These are phyloP conservation scores for Microcaecilia unicolor DNA, from an alignment of 2,797 vertebrate species.

Conservation along the genomic window DNA sequence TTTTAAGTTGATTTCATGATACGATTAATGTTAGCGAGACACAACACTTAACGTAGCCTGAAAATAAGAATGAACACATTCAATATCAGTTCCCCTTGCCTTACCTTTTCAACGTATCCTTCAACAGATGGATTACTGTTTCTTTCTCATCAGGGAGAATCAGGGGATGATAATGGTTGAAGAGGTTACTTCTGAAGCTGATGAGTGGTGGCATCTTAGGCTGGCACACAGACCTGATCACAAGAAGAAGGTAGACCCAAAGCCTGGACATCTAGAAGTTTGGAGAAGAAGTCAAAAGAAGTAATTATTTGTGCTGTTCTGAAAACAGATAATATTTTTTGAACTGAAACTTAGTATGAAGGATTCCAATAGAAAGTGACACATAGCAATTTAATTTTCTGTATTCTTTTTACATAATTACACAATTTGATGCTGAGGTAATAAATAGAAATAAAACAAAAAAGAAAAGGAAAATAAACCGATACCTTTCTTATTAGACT, in stretches of 20 bases:
- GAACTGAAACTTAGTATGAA: neutral
- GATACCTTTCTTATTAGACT: no score
- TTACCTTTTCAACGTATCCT: constrained; percentile 75
- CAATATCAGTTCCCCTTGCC: no score
- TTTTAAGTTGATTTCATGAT: no score
- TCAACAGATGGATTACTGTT: constrained; percentile 63
- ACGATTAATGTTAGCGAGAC: no score
- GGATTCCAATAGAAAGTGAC: neutral
- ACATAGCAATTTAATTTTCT: neutral
- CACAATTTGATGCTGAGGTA: neutral
- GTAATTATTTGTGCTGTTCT: fast-evolving
- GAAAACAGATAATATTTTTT: neutral
- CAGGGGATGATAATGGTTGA: constrained; percentile 56
- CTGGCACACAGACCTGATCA: neutral
- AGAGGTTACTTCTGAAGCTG: constrained; percentile 19
- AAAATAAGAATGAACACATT: no score
- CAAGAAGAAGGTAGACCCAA: constrained; percentile 15
- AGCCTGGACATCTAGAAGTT: constrained; percentile 14
- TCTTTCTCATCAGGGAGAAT: constrained; percentile 68
- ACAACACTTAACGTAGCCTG: no score
- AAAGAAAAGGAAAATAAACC: no score
- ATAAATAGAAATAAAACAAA: no score
- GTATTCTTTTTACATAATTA: neutral
- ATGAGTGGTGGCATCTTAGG: constrained; percentile 13
- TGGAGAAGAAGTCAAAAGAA: no score